A percentile compares a stretch with the other conserved stretches of the same genome.
Conservation (phyloP, 2,888 invertebrate genomes). For the Harpalus rufipes region DNA sequence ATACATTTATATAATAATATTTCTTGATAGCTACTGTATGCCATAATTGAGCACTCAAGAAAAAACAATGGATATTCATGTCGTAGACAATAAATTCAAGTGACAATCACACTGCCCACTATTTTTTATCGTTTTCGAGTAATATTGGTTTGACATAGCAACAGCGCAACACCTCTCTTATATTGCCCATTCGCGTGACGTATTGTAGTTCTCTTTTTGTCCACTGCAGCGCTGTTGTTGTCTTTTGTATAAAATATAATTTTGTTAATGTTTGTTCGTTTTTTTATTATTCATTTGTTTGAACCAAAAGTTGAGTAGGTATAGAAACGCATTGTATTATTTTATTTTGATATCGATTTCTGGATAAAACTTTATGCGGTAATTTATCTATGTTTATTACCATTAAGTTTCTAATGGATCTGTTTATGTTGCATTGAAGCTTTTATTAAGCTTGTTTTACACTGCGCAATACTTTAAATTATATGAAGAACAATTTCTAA, state of each 20-base stretch:
- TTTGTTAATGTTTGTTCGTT: constrained; percentile 58
- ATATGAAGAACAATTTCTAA: not conserved
- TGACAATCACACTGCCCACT: constrained; percentile 38
- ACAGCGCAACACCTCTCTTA: constrained; percentile 20
- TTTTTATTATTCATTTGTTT: constrained; percentile 63
- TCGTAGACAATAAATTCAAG: constrained; percentile 27
- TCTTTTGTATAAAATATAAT: constrained; percentile 61
- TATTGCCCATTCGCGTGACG: constrained; percentile 58
- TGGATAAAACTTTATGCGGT: constrained; percentile 22
- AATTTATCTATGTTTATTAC: constrained; percentile 57
- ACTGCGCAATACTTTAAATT: not conserved
- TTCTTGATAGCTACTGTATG: not conserved
- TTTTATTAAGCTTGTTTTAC: not conserved
- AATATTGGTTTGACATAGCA: constrained; percentile 54
- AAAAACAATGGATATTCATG: constrained; percentile 1
- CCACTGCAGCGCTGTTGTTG: constrained; percentile 45
- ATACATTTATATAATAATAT: constrained; percentile 6
- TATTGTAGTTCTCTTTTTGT: constrained; percentile 49
- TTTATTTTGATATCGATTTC: constrained; percentile 51
- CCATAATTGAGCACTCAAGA: constrained; percentile 42
- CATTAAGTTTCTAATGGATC: constrained; percentile 52
- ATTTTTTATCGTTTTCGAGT: constrained; percentile 7
- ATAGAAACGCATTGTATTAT: constrained; percentile 56
- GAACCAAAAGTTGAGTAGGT: constrained; percentile 63
- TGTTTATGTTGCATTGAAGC: constrained; percentile 46